These are phyloP conservation scores for Drosophila conformis DNA, from an alignment of 2,888 invertebrate genomes.

Conservation along the genomic window DNA sequence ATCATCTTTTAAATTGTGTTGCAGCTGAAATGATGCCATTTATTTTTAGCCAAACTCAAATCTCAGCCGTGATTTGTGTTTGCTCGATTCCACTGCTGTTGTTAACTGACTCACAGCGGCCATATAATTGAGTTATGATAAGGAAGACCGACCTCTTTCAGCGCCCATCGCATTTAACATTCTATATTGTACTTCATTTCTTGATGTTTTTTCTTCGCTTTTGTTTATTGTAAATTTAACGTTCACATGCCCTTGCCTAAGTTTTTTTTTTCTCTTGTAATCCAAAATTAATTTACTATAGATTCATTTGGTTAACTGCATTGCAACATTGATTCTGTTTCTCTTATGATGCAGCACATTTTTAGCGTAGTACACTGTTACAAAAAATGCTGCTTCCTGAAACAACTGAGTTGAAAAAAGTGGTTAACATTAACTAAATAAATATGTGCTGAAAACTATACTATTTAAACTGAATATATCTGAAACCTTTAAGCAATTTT, in stretches of 20 bases:
- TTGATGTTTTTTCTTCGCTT: neutral
- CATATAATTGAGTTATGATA: conserved; percentile 26
- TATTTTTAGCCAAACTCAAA: conserved; percentile 60
- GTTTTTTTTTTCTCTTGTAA: neutral
- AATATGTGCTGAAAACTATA: neutral
- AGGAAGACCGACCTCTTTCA: neutral
- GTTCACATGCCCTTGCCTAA: conserved; percentile 9
- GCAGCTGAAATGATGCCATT: conserved; percentile 66
- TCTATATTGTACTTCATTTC: neutral
- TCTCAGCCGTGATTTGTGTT: conserved; percentile 28
- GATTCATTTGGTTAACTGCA: conserved; percentile 26
- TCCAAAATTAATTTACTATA: conserved; percentile 3
- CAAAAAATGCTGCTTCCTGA: neutral
- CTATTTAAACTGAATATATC: neutral
- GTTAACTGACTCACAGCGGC: conserved; percentile 7
- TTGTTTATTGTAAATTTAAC: neutral
- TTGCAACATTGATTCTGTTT: conserved; percentile 16
- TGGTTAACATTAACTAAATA: neutral
- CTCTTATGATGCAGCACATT: conserved; percentile 33
- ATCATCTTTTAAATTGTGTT: conserved; percentile 56
- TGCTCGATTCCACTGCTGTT: conserved; percentile 11
- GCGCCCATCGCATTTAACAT: conserved; percentile 15
- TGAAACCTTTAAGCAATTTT: neutral
- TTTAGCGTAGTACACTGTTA: conserved; percentile 17
- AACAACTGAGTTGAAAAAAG: neutral